These are phyloP conservation scores for Drosophila pandora DNA, from an alignment of 1,140 invertebrate species.

Conservation along the genomic window DNA sequence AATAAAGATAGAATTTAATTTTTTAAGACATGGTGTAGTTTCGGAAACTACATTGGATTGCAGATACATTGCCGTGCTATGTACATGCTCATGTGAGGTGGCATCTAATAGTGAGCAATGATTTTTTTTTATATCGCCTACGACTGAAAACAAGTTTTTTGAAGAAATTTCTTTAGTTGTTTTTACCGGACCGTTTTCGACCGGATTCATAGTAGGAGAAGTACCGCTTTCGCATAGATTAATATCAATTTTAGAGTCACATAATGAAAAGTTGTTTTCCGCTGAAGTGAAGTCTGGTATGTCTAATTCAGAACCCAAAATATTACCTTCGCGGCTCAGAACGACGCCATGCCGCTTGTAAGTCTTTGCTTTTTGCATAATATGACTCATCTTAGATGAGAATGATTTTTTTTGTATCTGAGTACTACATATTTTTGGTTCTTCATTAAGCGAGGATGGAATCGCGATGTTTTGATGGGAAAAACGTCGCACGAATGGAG, in stretches of 20 bases:
- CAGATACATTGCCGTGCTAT: conserved; percentile 6
- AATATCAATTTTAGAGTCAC: conserved; percentile 21
- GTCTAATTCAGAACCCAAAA: conserved; percentile 68
- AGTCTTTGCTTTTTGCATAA: conserved; percentile 79
- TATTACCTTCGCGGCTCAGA: conserved; percentile 55
- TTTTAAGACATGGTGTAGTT: conserved; percentile 13
- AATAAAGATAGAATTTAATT: conserved; percentile 31
- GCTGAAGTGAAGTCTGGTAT: conserved; percentile 55
- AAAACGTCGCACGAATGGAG: conserved; percentile 18
- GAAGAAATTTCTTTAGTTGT: not conserved
- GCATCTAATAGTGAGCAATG: not conserved
- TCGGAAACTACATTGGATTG: conserved; percentile 19
- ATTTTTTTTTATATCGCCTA: conserved; percentile 51
- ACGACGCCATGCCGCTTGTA: conserved; percentile 75
- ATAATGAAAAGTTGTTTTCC: conserved; percentile 57
- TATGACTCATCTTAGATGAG: conserved; percentile 67
- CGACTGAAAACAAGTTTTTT: conserved; percentile 54
- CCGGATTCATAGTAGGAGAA: not conserved
- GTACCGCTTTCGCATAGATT: conserved; percentile 1
- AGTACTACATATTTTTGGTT: not conserved
- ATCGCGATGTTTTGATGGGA: conserved; percentile 18
- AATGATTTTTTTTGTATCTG: conserved; percentile 56
- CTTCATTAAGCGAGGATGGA: conserved; percentile 30
- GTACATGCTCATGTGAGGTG: not conserved
- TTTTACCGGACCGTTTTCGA: not conserved